Evolutionary conservation across 2,797 vertebrate species (phyloP).

Genomic region (Oceanodroma leucorhoa): DNA sequence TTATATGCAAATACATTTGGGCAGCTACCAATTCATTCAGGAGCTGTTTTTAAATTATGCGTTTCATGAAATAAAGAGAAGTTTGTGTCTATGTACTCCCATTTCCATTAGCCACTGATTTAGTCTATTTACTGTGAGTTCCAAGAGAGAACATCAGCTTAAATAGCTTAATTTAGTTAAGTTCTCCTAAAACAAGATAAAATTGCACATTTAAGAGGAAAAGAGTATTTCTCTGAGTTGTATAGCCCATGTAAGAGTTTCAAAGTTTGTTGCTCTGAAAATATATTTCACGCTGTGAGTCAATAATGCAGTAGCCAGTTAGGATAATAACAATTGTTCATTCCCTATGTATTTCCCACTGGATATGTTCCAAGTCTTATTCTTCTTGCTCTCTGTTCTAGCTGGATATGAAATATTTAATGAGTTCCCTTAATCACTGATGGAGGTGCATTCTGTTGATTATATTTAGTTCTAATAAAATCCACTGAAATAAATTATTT

Average conservation of each 20-base stretch:
- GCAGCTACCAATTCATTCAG: not conserved
- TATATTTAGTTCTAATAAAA: not conserved
- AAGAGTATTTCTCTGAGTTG: conserved; percentile 20
- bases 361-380: not conserved
- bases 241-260: conserved; percentile 20
- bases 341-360: not conserved
- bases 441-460: not conserved
- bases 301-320: not conserved
- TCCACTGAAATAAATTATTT: not conserved
- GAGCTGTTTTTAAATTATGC: conserved; percentile 7
- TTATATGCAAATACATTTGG: conserved; percentile 52
- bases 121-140: not conserved
- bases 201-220: conserved; percentile 22
- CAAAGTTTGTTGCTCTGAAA: conserved; percentile 49
- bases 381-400: not conserved
- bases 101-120: conserved; percentile 17
- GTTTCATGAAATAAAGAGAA: not conserved
- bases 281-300: not conserved
- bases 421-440: not conserved
- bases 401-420: not conserved
- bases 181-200: conserved; percentile 37
- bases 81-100: not conserved
- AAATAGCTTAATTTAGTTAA: conserved; percentile 57
- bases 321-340: not conserved
- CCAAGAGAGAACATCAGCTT: not conserved